Evolutionary conservation across 2,113 vertebrate species (phyloP), one percentile per base, ranked within the genome.

Genomic region (Scophthalmus maximus): DNA sequence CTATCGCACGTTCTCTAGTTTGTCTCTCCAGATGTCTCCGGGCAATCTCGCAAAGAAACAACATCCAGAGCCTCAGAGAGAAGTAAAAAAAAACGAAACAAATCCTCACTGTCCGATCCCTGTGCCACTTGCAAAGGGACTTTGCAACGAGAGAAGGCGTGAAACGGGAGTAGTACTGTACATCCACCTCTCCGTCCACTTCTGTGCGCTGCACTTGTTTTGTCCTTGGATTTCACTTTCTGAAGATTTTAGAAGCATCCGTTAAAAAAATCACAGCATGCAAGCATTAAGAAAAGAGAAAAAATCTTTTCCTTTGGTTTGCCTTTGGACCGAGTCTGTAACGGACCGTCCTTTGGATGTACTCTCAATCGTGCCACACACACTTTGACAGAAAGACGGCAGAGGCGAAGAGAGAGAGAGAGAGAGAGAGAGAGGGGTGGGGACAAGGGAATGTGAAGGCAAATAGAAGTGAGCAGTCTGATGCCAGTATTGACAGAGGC

Each of bases 311-410:
- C 8, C 5, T 44, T 61, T 30, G 9, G 22, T 42, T 63, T 61
- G 46, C 5, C 12, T 6, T 9, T 11, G 23, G 15, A 53, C 26
- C 23, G 2, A 30, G 29, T 36, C 29, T 30, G 25, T 14, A 18
- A 20, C 22, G 22, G 55, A 68, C 8, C n/a, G n/a, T 10, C 42
- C 34, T 49, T 38, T 34, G 59, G 30, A 75, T 60, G 51, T 62
- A 9, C 22, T 22, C 42, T 51, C 25, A 17, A 15, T 36, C 57
- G 38, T 12, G 51, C 40, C 56, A 42, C 34, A 25, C 14, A n/a
- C 46, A 50, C 56, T 75, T 55, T 30, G 53, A 68, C 46, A 59
- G 40, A 58, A n/a, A 76, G 57, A 27, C 11, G n/a, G 57, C 61
- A 70, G 74, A 62, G 70, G 60, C 27, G 70, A 72, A 15, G 12